Percentiles rank a stretch among this genome's conserved stretches.
These are phyloP conservation scores for Siphlonurus alternatus DNA, from an alignment of 2,888 invertebrate genomes.

Conservation along the genomic window DNA sequence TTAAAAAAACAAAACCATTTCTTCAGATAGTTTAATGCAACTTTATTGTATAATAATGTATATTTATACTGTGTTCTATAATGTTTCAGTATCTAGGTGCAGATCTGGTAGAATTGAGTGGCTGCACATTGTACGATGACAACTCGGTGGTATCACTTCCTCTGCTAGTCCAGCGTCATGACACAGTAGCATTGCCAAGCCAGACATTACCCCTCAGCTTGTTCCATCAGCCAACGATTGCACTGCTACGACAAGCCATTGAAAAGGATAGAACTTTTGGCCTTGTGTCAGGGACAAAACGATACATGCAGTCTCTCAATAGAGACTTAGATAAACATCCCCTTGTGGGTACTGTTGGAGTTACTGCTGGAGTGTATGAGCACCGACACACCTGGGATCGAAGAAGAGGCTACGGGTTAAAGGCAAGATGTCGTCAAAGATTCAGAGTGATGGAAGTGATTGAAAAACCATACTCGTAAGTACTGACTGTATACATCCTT, in stretches of 20 bases:
- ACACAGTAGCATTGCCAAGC: constrained; percentile 49
- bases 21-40: too few species aligned
- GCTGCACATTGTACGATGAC: constrained; percentile 34
- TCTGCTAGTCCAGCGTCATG: constrained; percentile 39
- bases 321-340: constrained; percentile 12
- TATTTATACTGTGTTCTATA: too few species aligned
- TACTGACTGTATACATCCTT: too few species aligned
- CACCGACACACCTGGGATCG: background rate
- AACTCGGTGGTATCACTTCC: constrained; percentile 31
- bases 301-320: constrained; percentile 10
- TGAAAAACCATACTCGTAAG: constrained; percentile 28
- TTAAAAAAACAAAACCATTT: too few species aligned
- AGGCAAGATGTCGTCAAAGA: constrained; percentile 60
- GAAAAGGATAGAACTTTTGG: constrained; percentile 45
- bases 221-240: constrained; percentile 32
- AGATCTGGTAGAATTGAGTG: constrained; percentile 41
- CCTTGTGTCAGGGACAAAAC: constrained; percentile 29
- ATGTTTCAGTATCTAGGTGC: constrained; percentile 40
- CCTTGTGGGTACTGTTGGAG: constrained; percentile 30
- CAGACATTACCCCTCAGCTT: constrained; percentile 60
- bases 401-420: constrained; percentile 36
- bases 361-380: constrained; percentile 33
- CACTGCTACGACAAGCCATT: constrained; percentile 39
- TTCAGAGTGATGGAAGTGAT: constrained; percentile 39
- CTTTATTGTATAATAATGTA: too few species aligned